Evolutionary conservation across 2,113 vertebrate genomes (phyloP).

Genomic region (Cepphus grylle): DNA sequence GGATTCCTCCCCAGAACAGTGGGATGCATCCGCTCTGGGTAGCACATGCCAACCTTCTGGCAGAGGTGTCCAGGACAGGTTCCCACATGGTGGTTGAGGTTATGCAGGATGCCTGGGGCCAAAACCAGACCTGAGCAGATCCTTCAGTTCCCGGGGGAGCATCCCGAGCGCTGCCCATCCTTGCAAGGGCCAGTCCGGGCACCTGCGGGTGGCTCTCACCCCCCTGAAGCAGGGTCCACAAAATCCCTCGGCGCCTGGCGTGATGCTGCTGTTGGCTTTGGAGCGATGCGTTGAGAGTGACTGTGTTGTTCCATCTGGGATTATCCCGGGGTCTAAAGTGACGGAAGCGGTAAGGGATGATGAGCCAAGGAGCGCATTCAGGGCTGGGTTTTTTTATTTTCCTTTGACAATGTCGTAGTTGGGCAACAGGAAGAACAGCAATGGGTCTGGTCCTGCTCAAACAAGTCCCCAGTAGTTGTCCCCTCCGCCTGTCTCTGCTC

Average conservation of each 20-base stretch:
- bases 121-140: background rate
- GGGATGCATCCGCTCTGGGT: rapidly evolving
- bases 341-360: background rate
- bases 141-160: background rate
- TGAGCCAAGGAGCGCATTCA: background rate
- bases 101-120: too few species aligned
- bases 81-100: background rate
- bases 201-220: background rate
- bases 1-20: rapidly evolving
- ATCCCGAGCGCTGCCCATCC: rapidly evolving
- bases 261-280: background rate
- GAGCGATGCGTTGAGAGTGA: background rate
- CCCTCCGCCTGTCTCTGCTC: background rate
- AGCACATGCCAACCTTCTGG: background rate
- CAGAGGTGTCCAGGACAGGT: background rate
- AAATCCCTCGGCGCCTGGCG: rapidly evolving
- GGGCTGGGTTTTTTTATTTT: background rate
- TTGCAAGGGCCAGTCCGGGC: too few species aligned
- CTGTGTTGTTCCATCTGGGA: background rate
- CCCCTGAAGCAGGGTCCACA: too few species aligned
- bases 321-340: background rate
- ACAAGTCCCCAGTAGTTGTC: background rate
- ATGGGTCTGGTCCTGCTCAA: background rate
- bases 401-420: background rate
- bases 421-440: background rate